phyloP scores from a whole-genome alignment of 2,888 invertebrate species.

The Hirtodrosophila confusa region DNA sequence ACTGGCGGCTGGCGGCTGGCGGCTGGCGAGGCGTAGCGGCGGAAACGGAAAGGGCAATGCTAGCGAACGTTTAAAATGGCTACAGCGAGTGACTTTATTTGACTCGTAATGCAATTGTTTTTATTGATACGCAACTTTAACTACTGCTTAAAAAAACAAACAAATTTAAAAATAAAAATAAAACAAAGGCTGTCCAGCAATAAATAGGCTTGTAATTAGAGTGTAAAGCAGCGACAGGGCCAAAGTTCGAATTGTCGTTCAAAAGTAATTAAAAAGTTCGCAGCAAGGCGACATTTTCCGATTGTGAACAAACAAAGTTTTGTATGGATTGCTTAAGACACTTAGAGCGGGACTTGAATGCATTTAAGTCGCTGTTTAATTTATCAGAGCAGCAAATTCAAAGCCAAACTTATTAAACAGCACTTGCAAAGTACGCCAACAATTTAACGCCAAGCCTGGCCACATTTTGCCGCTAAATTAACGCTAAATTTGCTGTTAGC shows the following conservation, averaged over 20 bases:
- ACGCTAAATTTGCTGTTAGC: conserved; percentile 11
- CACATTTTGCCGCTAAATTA: conserved; percentile 34
- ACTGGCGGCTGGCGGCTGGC: conserved; percentile 55
- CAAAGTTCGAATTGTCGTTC: conserved; percentile 76
- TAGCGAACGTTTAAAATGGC: conserved; percentile 54
- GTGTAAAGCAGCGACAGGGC: conserved; percentile 56
- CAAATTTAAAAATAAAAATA: conserved; percentile 10
- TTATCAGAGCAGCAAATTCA: conserved; percentile 23
- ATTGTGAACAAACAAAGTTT: conserved; percentile 57
- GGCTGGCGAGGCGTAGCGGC: conserved; percentile 51
- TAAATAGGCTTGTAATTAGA: conserved; percentile 72
- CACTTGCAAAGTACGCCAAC: not conserved
- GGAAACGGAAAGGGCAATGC: conserved; percentile 71
- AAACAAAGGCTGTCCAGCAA: conserved; percentile 26
- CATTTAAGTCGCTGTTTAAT: conserved; percentile 41
- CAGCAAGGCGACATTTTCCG: conserved; percentile 67
- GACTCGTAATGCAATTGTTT: conserved; percentile 36
- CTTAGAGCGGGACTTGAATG: conserved; percentile 35
- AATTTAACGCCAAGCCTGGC: conserved; percentile 23
- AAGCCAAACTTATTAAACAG: conserved; percentile 38
- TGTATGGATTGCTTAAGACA: conserved; percentile 1
- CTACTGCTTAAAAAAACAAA: conserved; percentile 7
- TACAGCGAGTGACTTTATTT: conserved; percentile 48
- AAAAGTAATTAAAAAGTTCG: conserved; percentile 77
- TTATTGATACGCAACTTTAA: conserved; percentile 60